A percentile compares a stretch with the other conserved stretches of the same genome.
Evolutionary conservation across 1,140 invertebrate genomes (phyloP).

Genomic region (Musca vetustissima): DNA sequence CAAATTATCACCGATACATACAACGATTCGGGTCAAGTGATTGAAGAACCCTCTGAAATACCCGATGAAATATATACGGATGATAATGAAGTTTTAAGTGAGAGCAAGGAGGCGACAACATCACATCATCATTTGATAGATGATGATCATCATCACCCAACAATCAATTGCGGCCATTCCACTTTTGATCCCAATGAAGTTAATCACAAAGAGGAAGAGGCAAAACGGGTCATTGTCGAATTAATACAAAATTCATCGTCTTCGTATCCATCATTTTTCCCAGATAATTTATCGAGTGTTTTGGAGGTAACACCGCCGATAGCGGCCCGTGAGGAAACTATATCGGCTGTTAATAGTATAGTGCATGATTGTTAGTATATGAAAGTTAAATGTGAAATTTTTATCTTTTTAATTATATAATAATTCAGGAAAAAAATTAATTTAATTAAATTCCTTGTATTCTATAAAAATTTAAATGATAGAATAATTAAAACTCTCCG

Average conservation of each 20-base stretch:
- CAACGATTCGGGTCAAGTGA: not conserved
- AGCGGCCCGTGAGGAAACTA: conserved; percentile 27
- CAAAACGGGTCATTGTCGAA: conserved; percentile 26
- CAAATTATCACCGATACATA: not conserved
- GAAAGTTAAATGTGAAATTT: too few species aligned
- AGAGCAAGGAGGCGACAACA: too few species aligned
- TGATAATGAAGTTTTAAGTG: too few species aligned
- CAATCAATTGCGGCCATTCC: too few species aligned
- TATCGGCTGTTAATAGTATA: conserved; percentile 29
- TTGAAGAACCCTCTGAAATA: conserved; percentile 10
- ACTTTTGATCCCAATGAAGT: conserved; percentile 1
- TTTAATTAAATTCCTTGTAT: too few species aligned
- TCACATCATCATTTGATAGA: too few species aligned
- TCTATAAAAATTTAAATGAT: too few species aligned
- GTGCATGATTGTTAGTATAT: conserved; percentile 15
- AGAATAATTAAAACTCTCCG: too few species aligned
- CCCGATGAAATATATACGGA: conserved; percentile 9
- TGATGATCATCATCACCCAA: too few species aligned
- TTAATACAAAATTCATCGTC: conserved; percentile 28
- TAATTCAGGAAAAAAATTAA: too few species aligned
- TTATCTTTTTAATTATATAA: not conserved
- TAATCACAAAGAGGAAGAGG: conserved; percentile 26
- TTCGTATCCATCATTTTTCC: conserved; percentile 26
- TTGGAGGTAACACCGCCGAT: conserved; percentile 25
- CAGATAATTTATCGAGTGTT: conserved; percentile 22